These are phyloP conservation scores for Folsomia manolachei DNA, from an alignment of 2,888 invertebrate genomes.

Conservation along the genomic window DNA sequence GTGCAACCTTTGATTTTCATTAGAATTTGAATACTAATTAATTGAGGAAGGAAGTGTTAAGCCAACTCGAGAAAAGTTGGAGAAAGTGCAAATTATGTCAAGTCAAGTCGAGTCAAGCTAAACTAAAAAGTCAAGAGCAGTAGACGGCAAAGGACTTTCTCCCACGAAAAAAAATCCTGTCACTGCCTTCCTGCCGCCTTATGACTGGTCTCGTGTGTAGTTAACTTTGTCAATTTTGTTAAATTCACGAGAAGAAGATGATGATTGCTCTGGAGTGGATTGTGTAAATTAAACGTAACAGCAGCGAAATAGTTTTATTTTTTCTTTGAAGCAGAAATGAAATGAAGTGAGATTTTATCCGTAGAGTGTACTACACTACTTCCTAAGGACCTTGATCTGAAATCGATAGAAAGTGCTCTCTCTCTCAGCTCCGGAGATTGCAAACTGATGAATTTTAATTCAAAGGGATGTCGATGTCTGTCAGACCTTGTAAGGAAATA, in stretches of 20 bases:
- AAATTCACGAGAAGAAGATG: too few species aligned
- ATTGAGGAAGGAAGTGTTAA: not conserved
- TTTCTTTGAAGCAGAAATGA: too few species aligned
- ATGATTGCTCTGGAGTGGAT: not conserved
- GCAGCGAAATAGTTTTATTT: not conserved
- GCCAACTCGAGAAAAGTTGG: not conserved
- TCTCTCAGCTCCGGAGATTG: not conserved
- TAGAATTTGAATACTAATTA: not conserved
- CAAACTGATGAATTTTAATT: not conserved
- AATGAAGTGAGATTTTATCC: too few species aligned
- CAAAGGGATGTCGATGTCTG: not conserved
- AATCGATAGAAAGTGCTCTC: not conserved
- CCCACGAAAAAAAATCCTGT: not conserved
- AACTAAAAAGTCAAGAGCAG: not conserved
- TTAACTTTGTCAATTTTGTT: not conserved
- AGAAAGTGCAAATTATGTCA: too few species aligned
- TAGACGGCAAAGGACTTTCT: too few species aligned
- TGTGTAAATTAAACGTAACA: not conserved
- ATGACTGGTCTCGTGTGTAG: not conserved
- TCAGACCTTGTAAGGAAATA: not conserved
- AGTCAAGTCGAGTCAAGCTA: not conserved
- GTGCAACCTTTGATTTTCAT: not conserved
- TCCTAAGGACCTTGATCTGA: not conserved
- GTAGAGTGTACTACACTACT: too few species aligned
- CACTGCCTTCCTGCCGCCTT: too few species aligned